Percentiles rank a stretch among this genome's conserved stretches.
Evolutionary conservation across 2,113 vertebrate genomes (phyloP).

Genomic region (Triplophysa tibetana): DNA sequence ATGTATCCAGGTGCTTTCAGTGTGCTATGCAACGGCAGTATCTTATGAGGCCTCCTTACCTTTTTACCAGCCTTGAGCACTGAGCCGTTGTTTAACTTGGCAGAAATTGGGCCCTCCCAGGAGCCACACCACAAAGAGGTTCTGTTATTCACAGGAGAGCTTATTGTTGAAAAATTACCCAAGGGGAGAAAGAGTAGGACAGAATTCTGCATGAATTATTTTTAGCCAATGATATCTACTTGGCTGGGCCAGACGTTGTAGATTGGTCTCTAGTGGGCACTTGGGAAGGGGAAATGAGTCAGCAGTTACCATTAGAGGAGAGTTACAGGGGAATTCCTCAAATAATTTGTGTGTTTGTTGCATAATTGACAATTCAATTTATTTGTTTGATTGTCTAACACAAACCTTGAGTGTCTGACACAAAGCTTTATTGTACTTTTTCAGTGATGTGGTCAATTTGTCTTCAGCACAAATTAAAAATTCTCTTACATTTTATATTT

Average conservation of each 20-base stretch:
- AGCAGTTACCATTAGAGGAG: constrained; percentile 46
- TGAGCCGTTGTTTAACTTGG: constrained; percentile 92
- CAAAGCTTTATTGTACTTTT: too few relatives aligned
- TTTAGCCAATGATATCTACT: constrained; percentile 87
- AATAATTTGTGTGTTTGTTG: not conserved
- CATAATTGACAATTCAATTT: not conserved
- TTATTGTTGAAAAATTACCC: constrained; percentile 93
- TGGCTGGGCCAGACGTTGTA: constrained; percentile 77
- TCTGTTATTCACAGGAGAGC: constrained; percentile 91
- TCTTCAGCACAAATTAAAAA: too few relatives aligned
- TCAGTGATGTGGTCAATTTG: too few relatives aligned
- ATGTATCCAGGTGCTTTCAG: constrained; percentile 79
- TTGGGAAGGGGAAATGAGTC: constrained; percentile 69
- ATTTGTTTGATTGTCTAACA: constrained; percentile 13
- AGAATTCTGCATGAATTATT: constrained; percentile 90
- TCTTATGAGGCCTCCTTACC: constrained; percentile 78
- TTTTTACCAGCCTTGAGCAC: constrained; percentile 83
- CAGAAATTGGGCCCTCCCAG: constrained; percentile 87
- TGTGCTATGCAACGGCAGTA: constrained; percentile 77
- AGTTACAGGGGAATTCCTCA: not conserved
- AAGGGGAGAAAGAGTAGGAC: constrained; percentile 85
- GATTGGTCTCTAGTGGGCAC: constrained; percentile 72
- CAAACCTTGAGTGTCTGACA: too few relatives aligned
- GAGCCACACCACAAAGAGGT: constrained; percentile 88
- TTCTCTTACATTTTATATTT: too few relatives aligned